These are phyloP conservation scores for Drosophila pandora DNA, from an alignment of 1,140 invertebrate genomes.

Conservation along the genomic window DNA sequence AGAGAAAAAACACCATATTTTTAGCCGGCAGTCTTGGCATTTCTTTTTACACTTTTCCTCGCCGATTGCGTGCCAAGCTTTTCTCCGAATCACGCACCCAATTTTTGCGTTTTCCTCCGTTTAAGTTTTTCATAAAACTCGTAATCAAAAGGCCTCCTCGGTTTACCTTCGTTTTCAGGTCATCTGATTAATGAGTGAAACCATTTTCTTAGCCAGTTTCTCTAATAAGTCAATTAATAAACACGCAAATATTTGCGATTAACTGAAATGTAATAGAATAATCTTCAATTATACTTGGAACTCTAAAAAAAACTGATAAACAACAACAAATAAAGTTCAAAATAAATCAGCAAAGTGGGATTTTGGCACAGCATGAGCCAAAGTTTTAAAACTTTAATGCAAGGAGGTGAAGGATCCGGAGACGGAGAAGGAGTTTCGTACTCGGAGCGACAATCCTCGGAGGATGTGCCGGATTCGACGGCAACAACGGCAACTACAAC, in stretches of 20 bases:
- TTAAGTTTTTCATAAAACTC: conserved; percentile 6
- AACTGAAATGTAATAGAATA: not conserved
- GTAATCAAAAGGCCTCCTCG: not conserved
- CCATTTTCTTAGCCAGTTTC: not conserved
- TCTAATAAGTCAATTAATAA: conserved; percentile 9
- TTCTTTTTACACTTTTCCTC: conserved; percentile 24
- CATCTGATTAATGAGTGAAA: conserved; percentile 13
- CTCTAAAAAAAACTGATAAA: conserved; percentile 8
- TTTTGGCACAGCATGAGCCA: conserved; percentile 74
- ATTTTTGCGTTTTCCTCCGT: conserved; percentile 14
- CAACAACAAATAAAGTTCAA: conserved; percentile 11
- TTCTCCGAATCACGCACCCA: conserved; percentile 12
- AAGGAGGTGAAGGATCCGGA: conserved; percentile 33
- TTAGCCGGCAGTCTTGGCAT: conserved; percentile 30
- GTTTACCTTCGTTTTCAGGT: conserved; percentile 17
- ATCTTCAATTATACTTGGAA: conserved; percentile 13
- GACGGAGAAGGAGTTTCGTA: conserved; percentile 37
- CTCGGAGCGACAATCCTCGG: conserved; percentile 73
- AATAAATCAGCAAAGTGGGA: conserved; percentile 15
- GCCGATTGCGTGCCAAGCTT: conserved; percentile 21
- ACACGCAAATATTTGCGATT: conserved; percentile 15
- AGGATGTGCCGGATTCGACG: conserved; percentile 74
- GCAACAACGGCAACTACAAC: conserved; percentile 55
- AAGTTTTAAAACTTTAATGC: conserved; percentile 77
- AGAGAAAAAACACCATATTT: conserved; percentile 15